phyloP scores from a whole-genome alignment of 1,140 invertebrate species.

The Plodia interpunctella region DNA sequence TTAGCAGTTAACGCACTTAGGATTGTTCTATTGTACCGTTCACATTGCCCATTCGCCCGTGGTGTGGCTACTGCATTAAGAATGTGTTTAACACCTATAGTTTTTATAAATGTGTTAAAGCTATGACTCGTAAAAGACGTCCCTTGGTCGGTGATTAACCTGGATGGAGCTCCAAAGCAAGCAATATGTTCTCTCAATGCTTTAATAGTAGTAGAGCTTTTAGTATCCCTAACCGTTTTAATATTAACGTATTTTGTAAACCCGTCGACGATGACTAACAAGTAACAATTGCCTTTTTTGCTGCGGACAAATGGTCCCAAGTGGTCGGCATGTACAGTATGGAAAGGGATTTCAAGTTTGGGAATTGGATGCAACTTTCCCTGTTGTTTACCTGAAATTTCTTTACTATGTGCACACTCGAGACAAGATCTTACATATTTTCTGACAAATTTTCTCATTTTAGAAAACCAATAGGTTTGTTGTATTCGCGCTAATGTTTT shows the following conservation, averaged over 20 bases:
- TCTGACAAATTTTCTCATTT: background rate
- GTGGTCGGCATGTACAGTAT: too few species aligned
- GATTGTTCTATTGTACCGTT: constrained; percentile 14
- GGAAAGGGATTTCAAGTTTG: too few species aligned
- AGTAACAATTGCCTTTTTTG: too few species aligned
- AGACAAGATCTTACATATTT: constrained; percentile 6
- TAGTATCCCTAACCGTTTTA: too few species aligned
- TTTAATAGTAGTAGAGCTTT: background rate
- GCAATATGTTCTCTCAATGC: background rate
- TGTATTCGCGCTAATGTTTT: background rate
- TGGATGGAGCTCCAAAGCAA: background rate
- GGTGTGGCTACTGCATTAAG: constrained; percentile 9
- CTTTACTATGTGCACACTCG: too few species aligned
- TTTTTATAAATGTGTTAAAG: background rate
- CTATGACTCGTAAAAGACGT: background rate
- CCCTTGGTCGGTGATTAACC: background rate
- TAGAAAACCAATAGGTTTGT: background rate
- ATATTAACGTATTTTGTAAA: too few species aligned
- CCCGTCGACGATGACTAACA: too few species aligned
- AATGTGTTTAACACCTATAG: background rate
- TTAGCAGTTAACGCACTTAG: background rate
- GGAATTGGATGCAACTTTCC: too few species aligned
- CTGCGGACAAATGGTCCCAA: too few species aligned
- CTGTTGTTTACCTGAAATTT: too few species aligned
- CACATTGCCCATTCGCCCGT: background rate